phyloP scores from a whole-genome alignment of 64 coral and sea anemone genomes.

The Pachyseris speciosa region DNA sequence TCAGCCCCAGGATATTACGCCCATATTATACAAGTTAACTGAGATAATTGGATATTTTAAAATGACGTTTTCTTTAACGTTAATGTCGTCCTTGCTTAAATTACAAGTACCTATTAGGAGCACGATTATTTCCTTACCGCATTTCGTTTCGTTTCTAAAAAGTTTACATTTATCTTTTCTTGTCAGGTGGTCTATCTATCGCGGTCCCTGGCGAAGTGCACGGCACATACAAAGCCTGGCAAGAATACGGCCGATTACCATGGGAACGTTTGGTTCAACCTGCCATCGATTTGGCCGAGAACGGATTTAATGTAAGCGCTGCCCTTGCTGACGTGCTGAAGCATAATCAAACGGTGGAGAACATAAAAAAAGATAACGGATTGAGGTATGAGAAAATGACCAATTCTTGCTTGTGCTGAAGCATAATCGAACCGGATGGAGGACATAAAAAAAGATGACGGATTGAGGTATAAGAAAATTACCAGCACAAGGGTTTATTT shows the following conservation, averaged over 20 bases:
- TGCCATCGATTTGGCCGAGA: conserved; percentile 65
- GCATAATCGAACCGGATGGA: not conserved
- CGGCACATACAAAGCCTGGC: conserved; percentile 62
- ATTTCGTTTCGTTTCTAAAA: too few relatives aligned
- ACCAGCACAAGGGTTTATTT: too few relatives aligned
- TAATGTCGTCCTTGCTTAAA: too few relatives aligned
- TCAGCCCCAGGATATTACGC: too few relatives aligned
- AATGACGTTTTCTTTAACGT: too few relatives aligned
- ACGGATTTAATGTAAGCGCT: conserved; percentile 23
- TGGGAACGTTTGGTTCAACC: conserved; percentile 81
- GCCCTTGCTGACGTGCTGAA: conserved; percentile 1
- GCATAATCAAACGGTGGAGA: not conserved
- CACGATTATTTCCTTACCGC: too few relatives aligned
- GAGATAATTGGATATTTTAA: too few relatives aligned
- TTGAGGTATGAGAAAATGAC: conserved; percentile 39
- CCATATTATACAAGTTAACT: too few relatives aligned
- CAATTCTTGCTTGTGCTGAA: not conserved
- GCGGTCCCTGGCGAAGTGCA: conserved; percentile 72
- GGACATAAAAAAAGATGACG: conserved; percentile 21
- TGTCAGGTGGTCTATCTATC: conserved; percentile 37
- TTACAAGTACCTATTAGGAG: too few relatives aligned
- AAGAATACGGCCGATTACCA: conserved; percentile 42
- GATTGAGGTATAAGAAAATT: conserved; percentile 38
- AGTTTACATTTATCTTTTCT: too few relatives aligned
- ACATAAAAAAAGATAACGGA: conserved; percentile 32